These are phyloP conservation scores for Dasypus novemcinctus DNA, from an alignment of 2,113 vertebrate genomes.

Conservation along the genomic window DNA sequence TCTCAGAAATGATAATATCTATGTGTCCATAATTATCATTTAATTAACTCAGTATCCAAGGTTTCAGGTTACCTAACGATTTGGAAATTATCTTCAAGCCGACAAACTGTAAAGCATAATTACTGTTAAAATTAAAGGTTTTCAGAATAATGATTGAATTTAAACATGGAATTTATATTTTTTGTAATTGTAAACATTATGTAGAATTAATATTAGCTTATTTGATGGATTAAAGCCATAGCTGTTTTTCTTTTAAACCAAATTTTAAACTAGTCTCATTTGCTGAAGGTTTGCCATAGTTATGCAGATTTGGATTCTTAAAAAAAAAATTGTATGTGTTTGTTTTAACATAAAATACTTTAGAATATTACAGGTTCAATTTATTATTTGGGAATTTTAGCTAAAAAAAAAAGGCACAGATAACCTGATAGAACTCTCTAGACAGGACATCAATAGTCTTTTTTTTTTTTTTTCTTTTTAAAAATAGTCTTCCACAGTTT, in stretches of 20 bases:
- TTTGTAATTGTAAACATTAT: not conserved
- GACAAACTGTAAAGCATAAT: not conserved
- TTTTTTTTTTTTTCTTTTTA: not conserved
- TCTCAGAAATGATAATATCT: slow-evolving; percentile 22
- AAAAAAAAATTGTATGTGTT: not conserved
- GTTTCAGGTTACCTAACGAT: not conserved
- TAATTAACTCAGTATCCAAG: not conserved
- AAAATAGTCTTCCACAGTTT: not conserved
- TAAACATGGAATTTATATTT: not conserved
- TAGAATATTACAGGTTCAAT: not conserved
- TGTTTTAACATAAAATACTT: not conserved
- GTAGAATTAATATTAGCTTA: not conserved
- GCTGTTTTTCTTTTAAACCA: not conserved
- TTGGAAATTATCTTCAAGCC: not conserved
- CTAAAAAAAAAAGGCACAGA: not conserved
- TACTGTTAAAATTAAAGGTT: not conserved
- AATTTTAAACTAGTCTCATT: not conserved
- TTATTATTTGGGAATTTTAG: not conserved
- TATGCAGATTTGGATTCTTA: not conserved
- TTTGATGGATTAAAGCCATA: not conserved
- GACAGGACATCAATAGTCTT: not conserved
- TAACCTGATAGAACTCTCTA: not conserved
- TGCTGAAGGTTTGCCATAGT: not conserved
- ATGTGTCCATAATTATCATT: not conserved
- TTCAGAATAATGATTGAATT: not conserved